Percentiles rank a stretch among this genome's conserved stretches.
Evolutionary conservation across 2,888 invertebrate species (phyloP).

Genomic region (Calliphora vomitoria): DNA sequence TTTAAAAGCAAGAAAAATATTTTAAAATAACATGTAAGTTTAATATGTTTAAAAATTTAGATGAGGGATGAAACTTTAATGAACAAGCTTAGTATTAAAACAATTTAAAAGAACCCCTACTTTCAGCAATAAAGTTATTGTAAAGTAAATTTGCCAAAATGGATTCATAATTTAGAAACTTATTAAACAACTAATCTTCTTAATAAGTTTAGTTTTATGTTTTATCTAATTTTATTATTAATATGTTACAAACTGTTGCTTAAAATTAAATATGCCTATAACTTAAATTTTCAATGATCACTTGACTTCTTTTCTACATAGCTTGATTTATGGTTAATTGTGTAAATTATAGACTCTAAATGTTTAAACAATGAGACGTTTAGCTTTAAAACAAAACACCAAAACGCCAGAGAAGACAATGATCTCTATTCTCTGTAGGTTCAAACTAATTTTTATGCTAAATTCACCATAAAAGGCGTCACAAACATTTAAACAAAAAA

Average conservation of each 20-base stretch:
- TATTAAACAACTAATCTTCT: no score
- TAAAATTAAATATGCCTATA: not conserved
- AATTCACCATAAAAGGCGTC: constrained; percentile 51
- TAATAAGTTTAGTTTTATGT: no score
- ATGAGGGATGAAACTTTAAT: constrained; percentile 36
- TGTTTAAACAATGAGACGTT: constrained; percentile 20
- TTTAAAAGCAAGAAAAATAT: no score
- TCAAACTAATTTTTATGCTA: constrained; percentile 23
- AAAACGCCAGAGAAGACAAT: not conserved
- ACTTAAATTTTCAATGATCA: not conserved
- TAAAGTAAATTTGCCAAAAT: no score
- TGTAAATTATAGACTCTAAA: constrained; percentile 49
- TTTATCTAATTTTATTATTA: not conserved
- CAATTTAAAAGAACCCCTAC: not conserved
- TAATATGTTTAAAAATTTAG: not conserved
- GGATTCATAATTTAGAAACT: no score
- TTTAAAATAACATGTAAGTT: no score
- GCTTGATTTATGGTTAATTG: constrained; percentile 47
- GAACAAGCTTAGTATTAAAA: not conserved
- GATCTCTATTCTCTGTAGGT: constrained; percentile 28
- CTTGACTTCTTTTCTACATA: not conserved
- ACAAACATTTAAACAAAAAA: constrained; percentile 34
- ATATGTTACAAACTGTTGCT: not conserved
- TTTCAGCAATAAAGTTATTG: not conserved
- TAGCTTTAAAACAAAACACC: not conserved